Evolutionary conservation across 2,888 invertebrate species (phyloP).

Genomic region (Athripsodes cinereus): DNA sequence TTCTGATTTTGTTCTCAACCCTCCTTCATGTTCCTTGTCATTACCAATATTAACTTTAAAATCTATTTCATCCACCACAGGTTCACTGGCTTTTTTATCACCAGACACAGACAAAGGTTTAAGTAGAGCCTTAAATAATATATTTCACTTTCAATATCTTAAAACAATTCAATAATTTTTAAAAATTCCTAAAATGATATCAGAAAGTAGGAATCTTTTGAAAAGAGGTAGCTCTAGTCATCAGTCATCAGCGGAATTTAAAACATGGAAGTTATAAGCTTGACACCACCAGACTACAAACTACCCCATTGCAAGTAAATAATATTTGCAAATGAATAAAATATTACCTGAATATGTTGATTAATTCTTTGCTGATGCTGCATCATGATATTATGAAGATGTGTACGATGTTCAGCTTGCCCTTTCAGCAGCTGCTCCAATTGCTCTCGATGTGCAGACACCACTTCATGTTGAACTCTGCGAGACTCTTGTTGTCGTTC

Average conservation of each 20-base stretch:
- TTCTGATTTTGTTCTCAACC: slow-evolving; percentile 27
- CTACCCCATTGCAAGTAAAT: no score
- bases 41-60: slow-evolving; percentile 28
- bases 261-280: no score
- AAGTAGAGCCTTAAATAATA: slow-evolving; percentile 5
- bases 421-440: slow-evolving; percentile 48
- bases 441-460: slow-evolving; percentile 48
- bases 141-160: neutral
- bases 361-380: slow-evolving; percentile 57
- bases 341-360: slow-evolving; percentile 50
- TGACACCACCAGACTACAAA: no score
- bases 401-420: slow-evolving; percentile 50
- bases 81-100: neutral
- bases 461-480: slow-evolving; percentile 47
- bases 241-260: no score
- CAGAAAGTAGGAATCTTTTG: no score
- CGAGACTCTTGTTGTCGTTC: slow-evolving; percentile 45
- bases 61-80: slow-evolving; percentile 2
- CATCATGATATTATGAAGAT: slow-evolving; percentile 54
- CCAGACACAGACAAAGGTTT: slow-evolving; percentile 1
- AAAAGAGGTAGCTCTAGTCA: no score
- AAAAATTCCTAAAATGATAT: no score
- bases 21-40: slow-evolving; percentile 29
- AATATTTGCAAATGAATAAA: neutral
- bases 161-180: neutral